Conservation (phyloP, 2,113 vertebrate species). For the Rhinoptilus africanus region DNA sequence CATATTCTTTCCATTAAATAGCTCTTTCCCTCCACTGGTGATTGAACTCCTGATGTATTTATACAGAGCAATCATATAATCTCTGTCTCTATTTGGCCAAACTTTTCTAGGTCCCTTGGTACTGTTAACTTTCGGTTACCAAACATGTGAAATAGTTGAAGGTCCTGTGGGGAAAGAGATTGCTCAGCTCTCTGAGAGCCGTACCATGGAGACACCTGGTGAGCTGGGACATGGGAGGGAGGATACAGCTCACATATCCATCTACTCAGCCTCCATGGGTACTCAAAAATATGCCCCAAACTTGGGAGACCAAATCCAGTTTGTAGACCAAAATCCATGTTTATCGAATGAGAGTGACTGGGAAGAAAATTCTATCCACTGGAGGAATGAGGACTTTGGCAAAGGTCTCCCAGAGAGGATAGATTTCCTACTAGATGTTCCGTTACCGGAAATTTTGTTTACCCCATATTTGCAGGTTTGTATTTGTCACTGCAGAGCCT, state of each 20-base stretch:
- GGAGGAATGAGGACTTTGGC: not conserved
- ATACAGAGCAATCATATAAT: not conserved
- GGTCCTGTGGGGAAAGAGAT: rapidly evolving
- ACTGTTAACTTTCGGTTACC: not conserved
- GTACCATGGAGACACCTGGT: not conserved
- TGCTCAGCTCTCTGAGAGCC: not conserved
- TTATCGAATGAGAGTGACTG: not conserved
- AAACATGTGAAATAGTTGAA: not conserved
- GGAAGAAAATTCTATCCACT: not conserved
- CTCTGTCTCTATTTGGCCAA: not conserved
- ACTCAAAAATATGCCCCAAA: not conserved
- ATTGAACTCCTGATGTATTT: not conserved
- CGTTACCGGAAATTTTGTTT: not conserved
- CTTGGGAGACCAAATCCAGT: not conserved
- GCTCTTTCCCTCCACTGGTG: not conserved
- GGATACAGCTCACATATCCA: not conserved
- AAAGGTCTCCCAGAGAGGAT: not conserved
- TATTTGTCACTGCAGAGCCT: not conserved
- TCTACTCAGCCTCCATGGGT: not conserved
- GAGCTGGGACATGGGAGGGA: not conserved
- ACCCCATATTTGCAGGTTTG: not conserved
- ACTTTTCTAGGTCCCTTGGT: not conserved
- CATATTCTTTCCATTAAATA: not conserved
- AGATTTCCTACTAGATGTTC: not conserved
- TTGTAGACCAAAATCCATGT: not conserved